Conservation (phyloP, 2,888 invertebrate genomes). For the Troilus luridus region DNA sequence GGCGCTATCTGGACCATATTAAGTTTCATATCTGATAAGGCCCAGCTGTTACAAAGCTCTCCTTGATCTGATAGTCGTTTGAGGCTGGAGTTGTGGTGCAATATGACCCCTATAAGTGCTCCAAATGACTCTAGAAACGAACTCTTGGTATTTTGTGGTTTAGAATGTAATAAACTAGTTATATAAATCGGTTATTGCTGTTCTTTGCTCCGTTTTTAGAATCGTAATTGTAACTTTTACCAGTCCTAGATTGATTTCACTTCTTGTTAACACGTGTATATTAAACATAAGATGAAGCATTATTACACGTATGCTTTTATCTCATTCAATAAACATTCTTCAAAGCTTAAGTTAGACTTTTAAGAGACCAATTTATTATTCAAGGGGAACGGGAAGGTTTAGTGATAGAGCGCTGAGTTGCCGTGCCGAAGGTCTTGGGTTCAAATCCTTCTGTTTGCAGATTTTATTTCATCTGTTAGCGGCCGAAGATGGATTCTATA, state of each 20-base stretch:
- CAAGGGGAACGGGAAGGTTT: too few species aligned
- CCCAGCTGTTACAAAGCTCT: slow-evolving; percentile 36
- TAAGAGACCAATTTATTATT: neutral
- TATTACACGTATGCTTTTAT: neutral
- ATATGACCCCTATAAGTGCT: slow-evolving; percentile 37
- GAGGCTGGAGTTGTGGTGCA: slow-evolving; percentile 20
- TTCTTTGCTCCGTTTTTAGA: neutral
- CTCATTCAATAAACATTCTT: neutral
- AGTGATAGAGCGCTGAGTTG: too few species aligned
- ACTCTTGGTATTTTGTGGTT: neutral
- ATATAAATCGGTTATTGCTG: neutral
- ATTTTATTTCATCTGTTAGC: too few species aligned
- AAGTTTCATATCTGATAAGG: slow-evolving; percentile 55
- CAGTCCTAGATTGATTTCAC: neutral
- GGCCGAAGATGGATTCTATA: too few species aligned
- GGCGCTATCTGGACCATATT: slow-evolving; percentile 48
- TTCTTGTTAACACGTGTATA: neutral
- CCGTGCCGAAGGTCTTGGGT: too few species aligned
- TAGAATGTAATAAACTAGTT: neutral
- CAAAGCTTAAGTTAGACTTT: neutral
- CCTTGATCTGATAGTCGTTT: slow-evolving; percentile 33
- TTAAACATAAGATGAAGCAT: neutral
- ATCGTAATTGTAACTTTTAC: neutral
- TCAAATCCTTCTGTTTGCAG: too few species aligned
- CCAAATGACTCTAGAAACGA: neutral